Base-by-base conservation (phyloP, 2,113 vertebrate species). In the Hydrochoerus hydrochaeris region DNA sequence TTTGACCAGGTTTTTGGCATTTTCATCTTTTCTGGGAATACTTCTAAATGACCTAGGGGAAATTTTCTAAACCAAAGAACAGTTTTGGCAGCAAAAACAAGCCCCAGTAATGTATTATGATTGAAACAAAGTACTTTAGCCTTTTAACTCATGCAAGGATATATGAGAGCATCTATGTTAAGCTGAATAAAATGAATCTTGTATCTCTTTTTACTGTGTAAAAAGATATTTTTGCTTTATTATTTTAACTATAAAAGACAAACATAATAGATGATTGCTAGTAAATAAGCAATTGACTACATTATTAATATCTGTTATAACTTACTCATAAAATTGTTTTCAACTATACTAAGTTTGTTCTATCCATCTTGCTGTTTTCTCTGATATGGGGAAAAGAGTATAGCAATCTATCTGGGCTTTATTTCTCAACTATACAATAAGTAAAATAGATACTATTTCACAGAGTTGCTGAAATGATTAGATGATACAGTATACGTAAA, bases 1-100 rank as follows among this genome's bases (percentile, higher is more conserved):
- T 77, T 88, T 87, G 52, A 93, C 90, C 65, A 95, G 96, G 78
- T 97, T 97, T 97, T 97, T 93, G 92, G 94, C 95, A 96, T 94
- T 97, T 97, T 95, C 88, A 58, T 96, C 91, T 97, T 97, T 98
- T 98, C 96, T 97, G 96, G 88, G 92, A 98, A 97, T 97, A 94
- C 57, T 97, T 97, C 94, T 95, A 90, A 96, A 87, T 98, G 94
- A 91, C 75, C 95, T 87, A 94, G 90, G 90, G 92, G 90, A 92
- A 98, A 96, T 85, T 98, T 97, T 97, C 95, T 97, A 98, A 98
- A 97, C 94, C 96, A 97, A 94, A 95, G 95, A 97, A 95, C 57
- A 90, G 86, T 91, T 94, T 95, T 80, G 92, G 92, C 95, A 96
- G 96, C 65, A 97, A 85, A 95, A 92, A 87, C 49, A 95, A 97